Percentiles rank a stretch among this genome's conserved stretches.
These are phyloP conservation scores for Agrochola macilenta DNA, from an alignment of 2,888 invertebrate genomes.

Conservation along the genomic window DNA sequence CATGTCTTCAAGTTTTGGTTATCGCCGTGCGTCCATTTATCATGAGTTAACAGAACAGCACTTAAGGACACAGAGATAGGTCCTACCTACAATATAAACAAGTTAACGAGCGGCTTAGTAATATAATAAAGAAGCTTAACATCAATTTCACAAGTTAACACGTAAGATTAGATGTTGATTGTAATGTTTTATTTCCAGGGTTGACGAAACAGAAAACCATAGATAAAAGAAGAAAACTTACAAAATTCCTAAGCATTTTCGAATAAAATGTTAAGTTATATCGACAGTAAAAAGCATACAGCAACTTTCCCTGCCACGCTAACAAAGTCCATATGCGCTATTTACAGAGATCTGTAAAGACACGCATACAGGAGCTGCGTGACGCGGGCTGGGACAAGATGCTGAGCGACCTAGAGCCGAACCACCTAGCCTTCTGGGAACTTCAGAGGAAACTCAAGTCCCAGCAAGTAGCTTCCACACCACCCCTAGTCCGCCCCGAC, in stretches of 20 bases:
- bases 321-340: too few species aligned
- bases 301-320: too few species aligned
- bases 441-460: too few species aligned
- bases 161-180: slow-evolving; percentile 20
- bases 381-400: too few species aligned
- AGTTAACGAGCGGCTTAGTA: neutral
- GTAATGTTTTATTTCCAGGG: slow-evolving; percentile 11
- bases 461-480: too few species aligned
- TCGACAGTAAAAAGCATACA: too few species aligned
- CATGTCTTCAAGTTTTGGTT: neutral
- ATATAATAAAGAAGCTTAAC: slow-evolving; percentile 22
- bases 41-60: neutral
- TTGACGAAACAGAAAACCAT: neutral
- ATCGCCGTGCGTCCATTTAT: neutral
- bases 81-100: slow-evolving; percentile 8
- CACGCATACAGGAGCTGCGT: too few species aligned
- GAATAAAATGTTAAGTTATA: neutral
- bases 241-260: neutral
- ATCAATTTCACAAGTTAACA: slow-evolving; percentile 20
- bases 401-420: too few species aligned
- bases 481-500: too few species aligned
- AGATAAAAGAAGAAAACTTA: neutral
- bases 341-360: too few species aligned
- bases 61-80: neutral
- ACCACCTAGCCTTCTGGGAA: too few species aligned